A percentile compares a stretch with the other conserved stretches of the same genome.
Evolutionary conservation across 2,797 vertebrate genomes (phyloP).

Genomic region (Gymnopithys bicolor): DNA sequence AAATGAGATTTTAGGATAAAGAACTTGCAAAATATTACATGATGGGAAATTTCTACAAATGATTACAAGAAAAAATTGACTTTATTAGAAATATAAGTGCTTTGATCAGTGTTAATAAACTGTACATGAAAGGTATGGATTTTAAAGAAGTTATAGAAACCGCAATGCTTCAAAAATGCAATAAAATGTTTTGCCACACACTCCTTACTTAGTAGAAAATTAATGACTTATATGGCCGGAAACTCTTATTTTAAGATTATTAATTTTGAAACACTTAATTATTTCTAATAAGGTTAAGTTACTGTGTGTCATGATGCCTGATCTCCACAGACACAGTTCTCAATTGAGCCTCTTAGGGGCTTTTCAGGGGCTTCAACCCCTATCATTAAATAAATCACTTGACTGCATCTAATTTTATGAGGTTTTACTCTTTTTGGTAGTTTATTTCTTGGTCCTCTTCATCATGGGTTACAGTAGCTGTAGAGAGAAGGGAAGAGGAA

Average conservation of each 20-base stretch:
- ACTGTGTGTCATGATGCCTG: neutral
- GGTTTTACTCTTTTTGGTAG: too few species aligned
- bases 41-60: conserved; percentile 38
- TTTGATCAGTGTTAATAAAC: conserved; percentile 65
- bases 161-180: neutral
- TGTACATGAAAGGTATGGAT: conserved; percentile 52
- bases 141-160: conserved; percentile 54
- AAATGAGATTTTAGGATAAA: conserved; percentile 19
- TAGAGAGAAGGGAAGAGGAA: too few species aligned
- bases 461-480: too few species aligned
- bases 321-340: too few species aligned
- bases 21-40: neutral
- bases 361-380: too few species aligned
- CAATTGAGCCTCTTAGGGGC: too few species aligned
- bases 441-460: too few species aligned
- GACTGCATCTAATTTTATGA: too few species aligned
- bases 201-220: conserved; percentile 3
- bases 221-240: neutral
- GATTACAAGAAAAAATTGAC: conserved; percentile 43
- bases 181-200: neutral
- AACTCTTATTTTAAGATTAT: conserved; percentile 3
- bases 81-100: conserved; percentile 39
- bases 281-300: conserved; percentile 22
- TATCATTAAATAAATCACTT: too few species aligned
- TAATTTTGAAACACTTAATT: conserved; percentile 36